Conservation (phyloP, 2,888 invertebrate genomes). For the Nephrotoma appendiculata region DNA sequence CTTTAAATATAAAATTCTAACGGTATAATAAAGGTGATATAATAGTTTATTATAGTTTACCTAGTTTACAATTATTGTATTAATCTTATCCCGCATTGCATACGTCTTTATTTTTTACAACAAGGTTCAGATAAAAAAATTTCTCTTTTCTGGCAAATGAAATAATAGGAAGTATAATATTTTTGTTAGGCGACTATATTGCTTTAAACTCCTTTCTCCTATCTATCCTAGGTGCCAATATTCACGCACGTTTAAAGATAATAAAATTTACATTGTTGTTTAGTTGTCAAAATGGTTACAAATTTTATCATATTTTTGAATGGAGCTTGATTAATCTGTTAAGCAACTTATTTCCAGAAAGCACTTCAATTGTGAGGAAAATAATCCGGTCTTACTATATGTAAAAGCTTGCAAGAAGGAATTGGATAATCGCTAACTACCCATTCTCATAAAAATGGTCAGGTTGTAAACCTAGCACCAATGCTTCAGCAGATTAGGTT, state of each 20-base stretch:
- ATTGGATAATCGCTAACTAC: too few relatives aligned
- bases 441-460: too few relatives aligned
- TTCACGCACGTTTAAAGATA: not conserved
- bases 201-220: not conserved
- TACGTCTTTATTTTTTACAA: not conserved
- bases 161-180: not conserved
- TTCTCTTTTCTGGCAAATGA: not conserved
- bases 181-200: not conserved
- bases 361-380: too few relatives aligned
- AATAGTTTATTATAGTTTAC: not conserved
- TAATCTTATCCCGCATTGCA: not conserved
- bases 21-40: not conserved
- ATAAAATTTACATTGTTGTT: not conserved
- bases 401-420: too few relatives aligned
- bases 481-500: too few relatives aligned
- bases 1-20: not conserved
- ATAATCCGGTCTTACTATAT: too few relatives aligned
- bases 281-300: too few relatives aligned
- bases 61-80: not conserved
- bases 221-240: not conserved
- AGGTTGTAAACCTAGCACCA: too few relatives aligned
- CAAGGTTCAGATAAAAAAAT: not conserved
- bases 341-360: too few relatives aligned
- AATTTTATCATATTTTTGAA: too few relatives aligned
- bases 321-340: too few relatives aligned